These are phyloP conservation scores for Engystomops pustulosus DNA, from an alignment of 2,113 vertebrate species.

Conservation along the genomic window DNA sequence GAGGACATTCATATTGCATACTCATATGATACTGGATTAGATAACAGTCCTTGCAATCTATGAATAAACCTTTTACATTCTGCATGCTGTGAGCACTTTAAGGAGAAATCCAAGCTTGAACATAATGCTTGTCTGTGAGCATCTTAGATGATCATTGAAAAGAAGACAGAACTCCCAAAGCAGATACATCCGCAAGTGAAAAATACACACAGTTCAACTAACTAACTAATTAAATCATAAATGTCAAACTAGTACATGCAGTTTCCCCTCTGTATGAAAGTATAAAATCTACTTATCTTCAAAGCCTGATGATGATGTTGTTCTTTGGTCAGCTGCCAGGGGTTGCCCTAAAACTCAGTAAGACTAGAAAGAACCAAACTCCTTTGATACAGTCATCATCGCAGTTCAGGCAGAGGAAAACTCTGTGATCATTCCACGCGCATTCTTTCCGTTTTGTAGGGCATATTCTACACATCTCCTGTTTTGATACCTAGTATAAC, in stretches of 20 bases:
- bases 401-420: constrained; percentile 49
- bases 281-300: constrained; percentile 39
- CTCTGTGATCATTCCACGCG: constrained; percentile 57
- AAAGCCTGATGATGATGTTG: constrained; percentile 43
- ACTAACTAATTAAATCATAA: constrained; percentile 35
- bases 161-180: background rate
- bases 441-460: constrained; percentile 55
- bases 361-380: constrained; percentile 42
- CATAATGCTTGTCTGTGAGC: background rate
- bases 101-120: background rate
- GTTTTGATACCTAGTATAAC: constrained; percentile 68
- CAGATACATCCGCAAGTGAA: background rate
- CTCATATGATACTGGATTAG: no score
- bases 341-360: constrained; percentile 43
- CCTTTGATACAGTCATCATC: constrained; percentile 50
- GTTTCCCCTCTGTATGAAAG: constrained; percentile 21
- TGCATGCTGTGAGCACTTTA: no score
- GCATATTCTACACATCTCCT: constrained; percentile 53
- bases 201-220: constrained; percentile 28
- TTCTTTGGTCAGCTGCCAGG: constrained; percentile 56
- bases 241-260: constrained; percentile 38
- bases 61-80: no score
- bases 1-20: no score
- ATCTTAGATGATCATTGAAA: background rate
- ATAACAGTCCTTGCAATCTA: no score